Base-by-base conservation (phyloP, 2,888 invertebrate species). In the Pecten maximus region DNA sequence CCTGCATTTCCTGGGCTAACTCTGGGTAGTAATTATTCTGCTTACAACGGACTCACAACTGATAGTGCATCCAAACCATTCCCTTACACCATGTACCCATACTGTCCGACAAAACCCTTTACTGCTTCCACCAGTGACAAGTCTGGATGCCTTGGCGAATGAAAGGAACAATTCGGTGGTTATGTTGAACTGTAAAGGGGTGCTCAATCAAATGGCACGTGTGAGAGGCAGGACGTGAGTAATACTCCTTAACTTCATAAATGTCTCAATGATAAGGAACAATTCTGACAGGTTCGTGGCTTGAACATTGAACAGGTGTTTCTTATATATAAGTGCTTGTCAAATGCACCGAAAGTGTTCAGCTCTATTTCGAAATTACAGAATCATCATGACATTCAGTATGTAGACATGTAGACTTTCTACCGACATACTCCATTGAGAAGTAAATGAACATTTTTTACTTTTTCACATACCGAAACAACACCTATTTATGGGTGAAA, bases 31-130 rank as follows among this genome's bases (percentile, higher is more conserved):
- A 91, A 94, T 54, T 91, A 93, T 74, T 94, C 95, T 90, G 94
- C 93, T 15, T 94, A 94, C 90, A 93, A 90, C 87, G 93, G 94
- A 40, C 92, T 95, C 16, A 91, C 93, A 15, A 93, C 94, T 2
- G 94, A 93, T 87, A 95, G 94, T 89, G 89, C 92, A 35, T 90
- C 94, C 2, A 93, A 94, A 50, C 91, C 94, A 12, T 92, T 93
- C 88, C 94, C 94, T 87, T 95, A 95, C 91, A 94, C 94, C 40
- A 94, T 95, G 94, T 96, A 94, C 88, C 94, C 95, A 12, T 95
- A 95, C 90, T 95, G 95, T 92, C 93, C 94, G 0, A 93, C 94
- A 8, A 95, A 95, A 89, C 92, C 94, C 0, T 95, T 93, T 60
- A 90, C 93, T 0, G 89, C 91, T 40, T 92, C 91, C 12, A 93